Percentiles rank a stretch among this genome's conserved stretches.
These are phyloP conservation scores for Ennomos fuscantarius DNA, from an alignment of 2,888 invertebrate species.

Conservation along the genomic window DNA sequence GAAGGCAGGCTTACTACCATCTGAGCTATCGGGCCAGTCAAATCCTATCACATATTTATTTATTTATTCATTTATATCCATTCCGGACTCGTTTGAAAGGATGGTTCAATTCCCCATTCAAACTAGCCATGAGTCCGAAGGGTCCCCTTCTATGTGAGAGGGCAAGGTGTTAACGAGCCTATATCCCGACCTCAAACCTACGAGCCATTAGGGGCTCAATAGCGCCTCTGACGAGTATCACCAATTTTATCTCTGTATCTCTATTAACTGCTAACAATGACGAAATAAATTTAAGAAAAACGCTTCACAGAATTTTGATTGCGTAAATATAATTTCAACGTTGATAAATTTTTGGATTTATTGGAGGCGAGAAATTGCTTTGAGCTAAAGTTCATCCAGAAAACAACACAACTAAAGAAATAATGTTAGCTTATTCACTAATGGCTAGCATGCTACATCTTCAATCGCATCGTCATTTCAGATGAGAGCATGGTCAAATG, in stretches of 20 bases:
- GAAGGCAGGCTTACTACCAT: too few relatives aligned
- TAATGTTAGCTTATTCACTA: too few relatives aligned
- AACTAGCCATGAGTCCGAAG: too few relatives aligned
- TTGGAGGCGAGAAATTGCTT: background rate
- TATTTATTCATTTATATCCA: too few relatives aligned
- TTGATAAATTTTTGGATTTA: background rate
- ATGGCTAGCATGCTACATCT: too few relatives aligned
- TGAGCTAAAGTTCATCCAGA: background rate
- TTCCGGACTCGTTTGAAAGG: too few relatives aligned
- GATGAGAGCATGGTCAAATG: too few relatives aligned
- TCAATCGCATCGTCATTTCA: too few relatives aligned
- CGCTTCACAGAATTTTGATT: background rate
- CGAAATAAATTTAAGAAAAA: background rate
- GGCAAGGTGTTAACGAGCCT: conserved; percentile 10
- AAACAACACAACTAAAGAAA: background rate
- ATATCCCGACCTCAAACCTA: conserved; percentile 10
- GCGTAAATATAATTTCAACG: background rate
- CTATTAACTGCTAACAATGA: background rate
- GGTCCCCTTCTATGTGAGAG: too few relatives aligned
- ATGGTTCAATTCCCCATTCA: too few relatives aligned
- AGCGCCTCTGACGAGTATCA: conserved; percentile 6
- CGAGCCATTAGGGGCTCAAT: conserved; percentile 13
- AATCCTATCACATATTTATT: too few relatives aligned
- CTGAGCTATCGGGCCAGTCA: too few relatives aligned
- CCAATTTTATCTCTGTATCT: conserved; percentile 14